Evolutionary conservation across 1,140 invertebrate species (phyloP).

Genomic region (Cataglyphis hispanica): DNA sequence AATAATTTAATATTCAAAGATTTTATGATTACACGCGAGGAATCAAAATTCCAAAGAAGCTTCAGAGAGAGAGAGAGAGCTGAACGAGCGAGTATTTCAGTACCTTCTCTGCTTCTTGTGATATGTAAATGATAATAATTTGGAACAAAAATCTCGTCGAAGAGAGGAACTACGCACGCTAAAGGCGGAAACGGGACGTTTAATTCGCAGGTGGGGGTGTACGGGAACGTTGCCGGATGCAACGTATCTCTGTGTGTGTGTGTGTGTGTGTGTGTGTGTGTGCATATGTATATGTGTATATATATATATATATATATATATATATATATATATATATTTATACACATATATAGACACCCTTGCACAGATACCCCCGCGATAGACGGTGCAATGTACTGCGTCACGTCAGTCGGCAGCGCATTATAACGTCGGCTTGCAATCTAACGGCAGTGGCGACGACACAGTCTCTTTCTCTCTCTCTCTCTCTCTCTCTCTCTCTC

Average conservation of each 20-base stretch:
- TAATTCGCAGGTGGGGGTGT: neutral
- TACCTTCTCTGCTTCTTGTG: neutral
- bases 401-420: slow-evolving; percentile 58
- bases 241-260: too few relatives aligned
- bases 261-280: too few relatives aligned
- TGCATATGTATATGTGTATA: too few relatives aligned
- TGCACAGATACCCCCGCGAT: neutral
- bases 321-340: neutral
- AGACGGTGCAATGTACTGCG: slow-evolving; percentile 54
- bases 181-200: slow-evolving; percentile 26
- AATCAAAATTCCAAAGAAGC: slow-evolving; percentile 17
- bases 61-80: neutral
- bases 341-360: neutral
- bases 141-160: neutral
- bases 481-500: slow-evolving; percentile 15
- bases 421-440: slow-evolving; percentile 65
- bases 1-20: neutral
- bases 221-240: neutral
- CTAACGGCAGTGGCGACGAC: slow-evolving; percentile 69
- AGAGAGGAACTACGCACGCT: neutral
- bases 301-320: too few relatives aligned
- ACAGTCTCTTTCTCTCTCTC: slow-evolving; percentile 43
- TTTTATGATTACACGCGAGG: neutral
- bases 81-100: neutral
- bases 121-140: slow-evolving; percentile 5